Percentiles rank a stretch among this genome's conserved stretches.
Conservation (phyloP, 2,113 vertebrate species). For the Hippocampus guttulatus region DNA sequence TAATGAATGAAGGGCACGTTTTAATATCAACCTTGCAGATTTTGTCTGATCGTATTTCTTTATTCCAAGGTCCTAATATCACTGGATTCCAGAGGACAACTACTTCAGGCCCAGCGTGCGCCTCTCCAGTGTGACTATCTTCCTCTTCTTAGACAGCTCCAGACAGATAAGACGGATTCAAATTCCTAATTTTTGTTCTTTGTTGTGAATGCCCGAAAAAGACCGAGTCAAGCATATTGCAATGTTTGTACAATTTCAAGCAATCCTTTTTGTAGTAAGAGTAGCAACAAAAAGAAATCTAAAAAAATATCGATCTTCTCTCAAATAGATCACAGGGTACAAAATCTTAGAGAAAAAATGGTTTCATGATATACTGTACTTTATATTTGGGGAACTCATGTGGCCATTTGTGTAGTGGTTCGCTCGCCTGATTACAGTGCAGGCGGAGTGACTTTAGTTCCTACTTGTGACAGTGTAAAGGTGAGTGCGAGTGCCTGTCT, state of each 20-base stretch:
- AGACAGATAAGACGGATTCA: neutral
- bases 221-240: neutral
- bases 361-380: too few species aligned
- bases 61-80: slow-evolving; percentile 48
- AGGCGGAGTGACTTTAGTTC: too few species aligned
- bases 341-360: too few species aligned
- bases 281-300: too few species aligned
- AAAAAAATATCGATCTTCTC: too few species aligned
- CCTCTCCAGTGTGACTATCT: slow-evolving; percentile 40
- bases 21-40: neutral
- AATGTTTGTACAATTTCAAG: neutral
- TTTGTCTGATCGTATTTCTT: neutral
- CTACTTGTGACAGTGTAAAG: too few species aligned
- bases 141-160: slow-evolving; percentile 45
- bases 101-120: slow-evolving; percentile 29
- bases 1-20: slow-evolving; percentile 30
- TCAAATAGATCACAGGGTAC: too few species aligned
- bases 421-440: too few species aligned
- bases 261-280: too few species aligned
- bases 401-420: too few species aligned
- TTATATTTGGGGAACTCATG: too few species aligned
- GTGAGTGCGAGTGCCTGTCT: too few species aligned
- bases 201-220: neutral
- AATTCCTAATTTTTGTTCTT: neutral
- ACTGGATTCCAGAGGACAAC: slow-evolving; percentile 48